Evolutionary conservation across 2,797 vertebrate genomes (phyloP).

Genomic region (Agapornis canus): DNA sequence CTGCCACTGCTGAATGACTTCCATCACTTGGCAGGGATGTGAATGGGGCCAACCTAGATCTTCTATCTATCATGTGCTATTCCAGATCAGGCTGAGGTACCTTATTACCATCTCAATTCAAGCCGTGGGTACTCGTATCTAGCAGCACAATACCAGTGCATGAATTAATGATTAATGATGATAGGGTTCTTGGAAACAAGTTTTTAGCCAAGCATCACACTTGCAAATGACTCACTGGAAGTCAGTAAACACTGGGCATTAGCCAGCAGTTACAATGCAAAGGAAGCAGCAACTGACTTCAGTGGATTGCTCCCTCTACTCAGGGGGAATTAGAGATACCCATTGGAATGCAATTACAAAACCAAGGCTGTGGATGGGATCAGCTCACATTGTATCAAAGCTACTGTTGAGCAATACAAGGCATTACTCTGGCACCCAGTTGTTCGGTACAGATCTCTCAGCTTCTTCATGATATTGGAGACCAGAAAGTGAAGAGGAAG

Average conservation of each 20-base stretch:
- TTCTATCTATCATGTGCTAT: background rate
- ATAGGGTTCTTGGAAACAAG: background rate
- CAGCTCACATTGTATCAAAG: background rate
- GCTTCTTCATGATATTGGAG: background rate
- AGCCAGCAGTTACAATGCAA: background rate
- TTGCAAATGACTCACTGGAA: constrained; percentile 31
- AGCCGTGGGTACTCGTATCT: background rate
- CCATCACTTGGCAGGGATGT: background rate
- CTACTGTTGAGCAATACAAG: background rate
- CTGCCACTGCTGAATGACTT: background rate
- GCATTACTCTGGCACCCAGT: background rate
- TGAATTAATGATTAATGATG: constrained; percentile 20
- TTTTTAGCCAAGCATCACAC: constrained; percentile 26
- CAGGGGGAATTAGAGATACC: constrained; percentile 43
- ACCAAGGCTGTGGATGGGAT: background rate
- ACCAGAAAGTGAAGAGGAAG: background rate
- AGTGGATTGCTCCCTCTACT: constrained; percentile 25
- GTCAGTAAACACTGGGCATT: background rate
- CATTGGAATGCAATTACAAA: constrained; percentile 51
- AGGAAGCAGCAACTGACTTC: constrained; percentile 13
- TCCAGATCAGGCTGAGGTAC: background rate
- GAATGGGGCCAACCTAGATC: background rate
- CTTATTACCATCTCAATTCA: background rate
- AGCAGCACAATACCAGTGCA: background rate
- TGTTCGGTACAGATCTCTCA: background rate